Base-by-base conservation (phyloP, 2,888 invertebrate genomes). In the Ecliptopera silaceata region DNA sequence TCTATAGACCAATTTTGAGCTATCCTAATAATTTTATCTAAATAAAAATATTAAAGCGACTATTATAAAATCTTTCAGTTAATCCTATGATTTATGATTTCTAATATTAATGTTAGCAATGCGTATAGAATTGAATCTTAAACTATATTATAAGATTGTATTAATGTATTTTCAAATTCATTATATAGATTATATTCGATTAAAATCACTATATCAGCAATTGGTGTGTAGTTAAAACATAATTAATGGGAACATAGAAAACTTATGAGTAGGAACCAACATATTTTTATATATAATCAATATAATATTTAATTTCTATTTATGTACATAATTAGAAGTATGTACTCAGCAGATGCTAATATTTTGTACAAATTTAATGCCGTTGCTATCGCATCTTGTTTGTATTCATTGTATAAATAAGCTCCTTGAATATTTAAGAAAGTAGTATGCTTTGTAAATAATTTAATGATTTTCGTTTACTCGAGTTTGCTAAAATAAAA, bases 61-160 rank as follows among this genome's bases (percentile, higher is more conserved):
- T n/a, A n/a, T n/a, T n/a, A n/a, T n/a, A n/a, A n/a, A n/a, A n/a
- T n/a, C n/a, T n/a, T n/a, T n/a, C 22, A 22, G 22, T 22, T 22
- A 36, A 34, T n/a, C 34, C 4, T 13, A 38, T 38, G 10, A 17
- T 1, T 38, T 8, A 43, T 44, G 38, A 13, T 15, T 38, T 17
- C 31, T 6, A 26, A 42, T 51, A 47, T 17, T 38, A 10, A 20
- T 10, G 13, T 38, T 47, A 36, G 57, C 57, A 52, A 57, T 57
- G 57, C 57, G 48, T 57, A 48, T 57, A 18, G 57, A 57, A 57
- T 57, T 52, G 57, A 57, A 51, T 29, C 34, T 43, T 36, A 36
- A 36, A 36, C 8, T 15, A 8, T 8, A 32, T 4, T 8, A 10
- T 36, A 36, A 36, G 15, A 36, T 34, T 22, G 22, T 22, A 22